Conservation (phyloP, 2,888 invertebrate species). For the Spialia ferax region DNA sequence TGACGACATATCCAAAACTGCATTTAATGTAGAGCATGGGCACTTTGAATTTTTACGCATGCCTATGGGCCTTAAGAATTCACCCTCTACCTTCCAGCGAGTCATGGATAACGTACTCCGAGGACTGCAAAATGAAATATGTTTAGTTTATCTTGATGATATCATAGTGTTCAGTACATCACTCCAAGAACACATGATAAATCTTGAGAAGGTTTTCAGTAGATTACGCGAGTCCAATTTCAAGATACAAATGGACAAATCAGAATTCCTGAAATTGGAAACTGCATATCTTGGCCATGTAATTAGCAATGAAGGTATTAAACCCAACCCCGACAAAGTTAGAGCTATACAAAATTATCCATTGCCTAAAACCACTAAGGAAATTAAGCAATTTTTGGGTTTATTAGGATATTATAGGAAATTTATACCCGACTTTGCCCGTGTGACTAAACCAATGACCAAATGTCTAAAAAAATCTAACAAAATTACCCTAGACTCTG, state of each 20-base stretch:
- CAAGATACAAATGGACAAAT: slow-evolving; percentile 52
- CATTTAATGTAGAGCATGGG: slow-evolving; percentile 50
- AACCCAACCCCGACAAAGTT: slow-evolving; percentile 47
- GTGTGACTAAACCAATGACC: slow-evolving; percentile 41
- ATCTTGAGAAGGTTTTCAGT: slow-evolving; percentile 48
- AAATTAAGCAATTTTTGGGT: slow-evolving; percentile 40
- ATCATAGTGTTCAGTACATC: slow-evolving; percentile 51
- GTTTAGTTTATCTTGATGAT: slow-evolving; percentile 55
- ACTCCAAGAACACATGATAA: slow-evolving; percentile 49
- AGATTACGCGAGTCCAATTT: slow-evolving; percentile 48
- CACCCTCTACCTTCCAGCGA: slow-evolving; percentile 53
- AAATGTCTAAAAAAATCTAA: slow-evolving; percentile 35
- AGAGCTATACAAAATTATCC: slow-evolving; percentile 44
- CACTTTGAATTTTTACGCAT: too few species aligned
- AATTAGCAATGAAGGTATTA: slow-evolving; percentile 41
- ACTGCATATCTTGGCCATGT: slow-evolving; percentile 44
- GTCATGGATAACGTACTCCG: slow-evolving; percentile 53
- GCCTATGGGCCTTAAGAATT: slow-evolving; percentile 50
- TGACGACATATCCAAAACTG: slow-evolving; percentile 49
- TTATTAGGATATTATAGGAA: slow-evolving; percentile 40
- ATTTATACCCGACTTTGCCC: slow-evolving; percentile 42
- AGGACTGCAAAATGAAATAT: slow-evolving; percentile 46
- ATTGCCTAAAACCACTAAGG: slow-evolving; percentile 29
- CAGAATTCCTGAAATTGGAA: slow-evolving; percentile 49
- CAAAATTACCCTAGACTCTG: slow-evolving; percentile 27